Conservation (phyloP, 1,140 invertebrate species). For the Scylla paramamosain region DNA sequence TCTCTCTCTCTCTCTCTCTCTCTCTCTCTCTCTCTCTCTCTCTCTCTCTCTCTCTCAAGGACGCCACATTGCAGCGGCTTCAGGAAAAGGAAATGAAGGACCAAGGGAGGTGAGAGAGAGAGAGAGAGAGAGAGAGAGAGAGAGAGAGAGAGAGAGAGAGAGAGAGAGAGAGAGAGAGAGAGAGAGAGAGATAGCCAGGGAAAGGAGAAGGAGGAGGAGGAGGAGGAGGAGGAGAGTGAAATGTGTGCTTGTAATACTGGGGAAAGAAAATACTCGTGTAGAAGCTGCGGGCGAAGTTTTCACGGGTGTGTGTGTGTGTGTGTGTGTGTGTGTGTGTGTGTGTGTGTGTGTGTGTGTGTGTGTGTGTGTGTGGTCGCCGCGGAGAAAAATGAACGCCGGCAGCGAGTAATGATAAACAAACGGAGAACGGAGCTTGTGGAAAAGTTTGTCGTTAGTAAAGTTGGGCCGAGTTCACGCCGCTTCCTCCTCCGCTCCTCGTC, state of each 20-base stretch:
- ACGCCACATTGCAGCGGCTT: too few species aligned
- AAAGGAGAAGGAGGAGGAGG: not conserved
- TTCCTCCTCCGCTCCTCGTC: not conserved
- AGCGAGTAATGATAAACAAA: constrained; percentile 12
- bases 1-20: too few species aligned
- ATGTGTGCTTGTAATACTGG: too few species aligned
- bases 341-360: too few species aligned
- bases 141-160: not conserved
- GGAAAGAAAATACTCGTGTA: too few species aligned
- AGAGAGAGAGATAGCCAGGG: not conserved
- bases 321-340: too few species aligned
- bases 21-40: too few species aligned
- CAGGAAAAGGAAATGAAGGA: not conserved
- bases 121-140: not conserved
- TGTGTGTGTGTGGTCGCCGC: not conserved
- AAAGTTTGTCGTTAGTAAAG: not conserved
- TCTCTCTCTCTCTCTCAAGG: too few species aligned
- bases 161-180: not conserved
- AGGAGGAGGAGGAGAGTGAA: not conserved
- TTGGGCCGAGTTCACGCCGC: not conserved
- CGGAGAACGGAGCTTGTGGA: not conserved
- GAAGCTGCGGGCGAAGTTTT: not conserved
- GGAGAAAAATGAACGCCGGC: not conserved
- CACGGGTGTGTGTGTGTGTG: too few species aligned
- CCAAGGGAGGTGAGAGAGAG: not conserved